Percentiles rank a stretch among this genome's conserved stretches.
Evolutionary conservation across 2,888 invertebrate species (phyloP).

Genomic region (Folsomia candida): DNA sequence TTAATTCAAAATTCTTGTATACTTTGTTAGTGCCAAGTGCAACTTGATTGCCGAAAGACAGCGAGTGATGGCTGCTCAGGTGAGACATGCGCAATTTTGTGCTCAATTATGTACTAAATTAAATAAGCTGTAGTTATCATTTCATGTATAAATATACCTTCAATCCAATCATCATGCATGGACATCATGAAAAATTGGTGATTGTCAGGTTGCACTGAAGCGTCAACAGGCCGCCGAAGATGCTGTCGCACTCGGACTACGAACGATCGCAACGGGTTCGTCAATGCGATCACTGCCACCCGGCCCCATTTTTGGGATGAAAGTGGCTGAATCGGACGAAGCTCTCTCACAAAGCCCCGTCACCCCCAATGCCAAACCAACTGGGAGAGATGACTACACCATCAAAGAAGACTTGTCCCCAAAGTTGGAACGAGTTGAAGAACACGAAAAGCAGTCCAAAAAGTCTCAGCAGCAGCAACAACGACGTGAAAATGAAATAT

Average conservation of each 20-base stretch:
- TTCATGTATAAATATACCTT: constrained; percentile 36
- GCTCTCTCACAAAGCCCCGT: constrained; percentile 4
- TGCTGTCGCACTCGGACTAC: constrained; percentile 86
- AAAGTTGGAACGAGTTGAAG: neutral
- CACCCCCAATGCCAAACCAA: neutral
- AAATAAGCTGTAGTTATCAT: constrained; percentile 7
- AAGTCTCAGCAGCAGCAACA: neutral
- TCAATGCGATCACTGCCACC: constrained; percentile 73
- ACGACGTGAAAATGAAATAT: neutral
- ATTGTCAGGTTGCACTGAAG: constrained; percentile 80
- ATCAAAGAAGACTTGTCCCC: neutral
- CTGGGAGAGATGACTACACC: neutral
- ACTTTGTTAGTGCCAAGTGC: constrained; percentile 92
- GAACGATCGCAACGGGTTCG: constrained; percentile 77
- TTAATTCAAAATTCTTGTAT: too few species aligned
- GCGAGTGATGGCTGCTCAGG: constrained; percentile 96
- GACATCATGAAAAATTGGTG: constrained; percentile 11
- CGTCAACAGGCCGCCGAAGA: constrained; percentile 96
- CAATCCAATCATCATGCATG: neutral
- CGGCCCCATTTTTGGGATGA: constrained; percentile 86
- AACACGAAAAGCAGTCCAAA: neutral
- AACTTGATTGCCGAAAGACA: constrained; percentile 92
- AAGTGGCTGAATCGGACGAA: constrained; percentile 68
- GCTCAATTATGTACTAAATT: constrained; percentile 19
- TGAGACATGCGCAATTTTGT: constrained; percentile 54